A percentile compares a stretch with the other conserved stretches of the same genome.
Evolutionary conservation across 2,113 vertebrate genomes (phyloP).

Genomic region (Malurus melanocephalus): DNA sequence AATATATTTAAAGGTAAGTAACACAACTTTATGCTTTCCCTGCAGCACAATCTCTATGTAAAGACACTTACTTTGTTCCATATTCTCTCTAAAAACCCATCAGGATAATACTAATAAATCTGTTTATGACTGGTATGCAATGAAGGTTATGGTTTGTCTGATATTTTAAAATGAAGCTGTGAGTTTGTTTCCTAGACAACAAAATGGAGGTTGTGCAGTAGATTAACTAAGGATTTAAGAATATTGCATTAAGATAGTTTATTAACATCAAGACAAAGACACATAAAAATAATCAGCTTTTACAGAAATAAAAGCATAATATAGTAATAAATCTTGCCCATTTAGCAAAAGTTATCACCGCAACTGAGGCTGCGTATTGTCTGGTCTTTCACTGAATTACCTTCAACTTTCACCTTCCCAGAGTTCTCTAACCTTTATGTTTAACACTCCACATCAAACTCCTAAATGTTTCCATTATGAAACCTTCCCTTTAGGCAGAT

Average conservation of each 20-base stretch:
- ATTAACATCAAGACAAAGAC: slow-evolving; percentile 20
- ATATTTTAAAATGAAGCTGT: not conserved
- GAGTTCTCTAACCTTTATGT: not conserved
- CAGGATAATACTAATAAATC: not conserved
- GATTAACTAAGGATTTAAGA: not conserved
- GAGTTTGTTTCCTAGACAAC: not conserved
- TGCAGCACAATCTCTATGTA: not conserved
- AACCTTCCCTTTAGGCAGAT: not conserved
- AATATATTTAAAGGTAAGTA: not conserved
- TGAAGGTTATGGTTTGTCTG: not conserved
- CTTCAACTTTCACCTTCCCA: not conserved
- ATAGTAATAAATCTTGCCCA: not conserved
- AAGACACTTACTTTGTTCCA: not conserved
- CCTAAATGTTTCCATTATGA: not conserved
- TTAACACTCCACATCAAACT: not conserved
- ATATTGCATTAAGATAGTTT: slow-evolving; percentile 41
- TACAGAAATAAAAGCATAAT: slow-evolving; percentile 22
- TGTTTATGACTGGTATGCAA: not conserved
- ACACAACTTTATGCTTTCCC: not conserved
- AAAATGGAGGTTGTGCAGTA: not conserved
- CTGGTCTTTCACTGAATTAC: not conserved
- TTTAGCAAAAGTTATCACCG: not conserved
- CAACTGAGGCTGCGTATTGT: not conserved
- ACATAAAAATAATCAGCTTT: slow-evolving; percentile 6
- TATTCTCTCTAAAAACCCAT: not conserved